Evolutionary conservation across 2,888 invertebrate genomes (phyloP).

Genomic region (Halocaridina rubra): DNA sequence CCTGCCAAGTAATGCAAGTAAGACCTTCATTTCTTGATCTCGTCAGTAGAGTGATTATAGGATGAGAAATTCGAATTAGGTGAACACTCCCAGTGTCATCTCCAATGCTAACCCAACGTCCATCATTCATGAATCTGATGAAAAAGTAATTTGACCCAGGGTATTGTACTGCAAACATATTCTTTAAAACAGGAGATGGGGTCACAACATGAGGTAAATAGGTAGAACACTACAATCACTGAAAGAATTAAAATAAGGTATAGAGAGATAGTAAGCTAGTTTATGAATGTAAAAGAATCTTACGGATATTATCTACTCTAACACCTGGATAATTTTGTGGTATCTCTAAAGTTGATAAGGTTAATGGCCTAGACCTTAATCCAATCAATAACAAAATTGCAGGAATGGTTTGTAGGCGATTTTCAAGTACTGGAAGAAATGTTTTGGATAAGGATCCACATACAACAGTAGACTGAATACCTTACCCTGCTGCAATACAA

Average conservation of each 20-base stretch:
- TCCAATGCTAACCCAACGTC: conserved; percentile 31
- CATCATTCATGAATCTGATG: conserved; percentile 28
- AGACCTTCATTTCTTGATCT: conserved; percentile 37
- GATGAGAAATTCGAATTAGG: conserved; percentile 22
- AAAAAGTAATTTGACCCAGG: too few species aligned
- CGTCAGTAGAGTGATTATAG: conserved; percentile 22
- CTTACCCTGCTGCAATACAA: conserved; percentile 40
- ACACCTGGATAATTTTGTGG: background rate
- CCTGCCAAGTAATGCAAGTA: conserved; percentile 49
- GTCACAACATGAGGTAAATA: too few species aligned
- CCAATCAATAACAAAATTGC: background rate
- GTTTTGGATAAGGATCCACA: too few species aligned
- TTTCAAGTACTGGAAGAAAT: too few species aligned
- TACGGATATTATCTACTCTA: background rate
- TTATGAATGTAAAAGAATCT: too few species aligned
- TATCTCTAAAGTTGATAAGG: background rate
- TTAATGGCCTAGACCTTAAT: background rate
- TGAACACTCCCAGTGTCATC: conserved; percentile 38
- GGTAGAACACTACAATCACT: too few species aligned
- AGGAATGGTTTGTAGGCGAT: too few species aligned
- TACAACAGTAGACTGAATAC: background rate
- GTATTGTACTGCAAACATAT: too few species aligned
- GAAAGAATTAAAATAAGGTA: too few species aligned
- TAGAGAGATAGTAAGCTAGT: too few species aligned
- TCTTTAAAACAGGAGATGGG: too few species aligned